Evolutionary conservation across 1,140 invertebrate species (phyloP).

Genomic region (Ditylenchus dipsaci): DNA sequence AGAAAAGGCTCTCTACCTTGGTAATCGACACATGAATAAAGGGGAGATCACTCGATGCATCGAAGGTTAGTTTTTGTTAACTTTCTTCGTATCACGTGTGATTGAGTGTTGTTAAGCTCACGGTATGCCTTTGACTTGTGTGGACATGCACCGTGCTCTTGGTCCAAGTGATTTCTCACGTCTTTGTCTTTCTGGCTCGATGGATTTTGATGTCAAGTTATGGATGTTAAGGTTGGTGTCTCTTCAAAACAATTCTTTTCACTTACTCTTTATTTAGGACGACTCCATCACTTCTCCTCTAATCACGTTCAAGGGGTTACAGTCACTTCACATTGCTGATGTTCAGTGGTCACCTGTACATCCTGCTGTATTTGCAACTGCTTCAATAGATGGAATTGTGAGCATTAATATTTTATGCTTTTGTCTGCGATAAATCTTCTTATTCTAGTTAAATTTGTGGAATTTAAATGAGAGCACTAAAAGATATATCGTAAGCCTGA

Average conservation of each 20-base stretch:
- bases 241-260: conserved; percentile 1
- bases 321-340: conserved; percentile 92
- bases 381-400: conserved; percentile 74
- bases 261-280: not conserved
- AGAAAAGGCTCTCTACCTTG: conserved; percentile 87
- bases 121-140: conserved; percentile 69
- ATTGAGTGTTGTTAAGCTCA: conserved; percentile 68
- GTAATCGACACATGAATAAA: conserved; percentile 74
- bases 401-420: conserved; percentile 67
- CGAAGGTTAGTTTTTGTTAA: conserved; percentile 65
- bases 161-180: conserved; percentile 84
- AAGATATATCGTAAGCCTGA: conserved; percentile 27
- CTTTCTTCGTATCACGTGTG: not conserved
- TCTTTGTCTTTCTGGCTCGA: conserved; percentile 91
- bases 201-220: conserved; percentile 96
- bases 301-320: conserved; percentile 65
- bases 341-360: conserved; percentile 96
- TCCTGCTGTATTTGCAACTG: conserved; percentile 93
- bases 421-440: conserved; percentile 2
- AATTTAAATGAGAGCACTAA: conserved; percentile 42
- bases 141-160: conserved; percentile 28
- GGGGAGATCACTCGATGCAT: conserved; percentile 65
- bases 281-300: conserved; percentile 1
- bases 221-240: conserved; percentile 81
- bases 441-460: conserved; percentile 41